Evolutionary conservation across 2,888 invertebrate species (phyloP).

Genomic region (Caenorhabditis panamensis): DNA sequence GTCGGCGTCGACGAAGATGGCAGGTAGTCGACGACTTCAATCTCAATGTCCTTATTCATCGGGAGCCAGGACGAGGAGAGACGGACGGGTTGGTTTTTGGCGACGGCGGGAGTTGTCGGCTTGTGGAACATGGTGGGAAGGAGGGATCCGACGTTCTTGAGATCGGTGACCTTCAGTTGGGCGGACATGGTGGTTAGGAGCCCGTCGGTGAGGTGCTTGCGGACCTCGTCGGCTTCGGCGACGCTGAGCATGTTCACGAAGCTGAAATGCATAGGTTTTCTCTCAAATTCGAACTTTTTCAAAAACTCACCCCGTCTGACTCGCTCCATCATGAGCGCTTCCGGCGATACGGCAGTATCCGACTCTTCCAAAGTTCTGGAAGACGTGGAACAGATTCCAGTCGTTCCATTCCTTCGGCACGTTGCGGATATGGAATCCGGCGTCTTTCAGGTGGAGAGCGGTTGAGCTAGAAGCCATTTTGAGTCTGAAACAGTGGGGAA

Average conservation of each 20-base stretch:
- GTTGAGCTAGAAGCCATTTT: conserved; percentile 58
- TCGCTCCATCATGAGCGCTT: conserved; percentile 23
- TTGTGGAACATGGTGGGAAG: conserved; percentile 4
- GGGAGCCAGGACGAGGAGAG: conserved; percentile 45
- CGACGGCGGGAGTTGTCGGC: neutral
- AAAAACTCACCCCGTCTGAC: conserved; percentile 36
- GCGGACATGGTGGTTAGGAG: conserved; percentile 2
- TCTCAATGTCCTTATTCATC: conserved; percentile 40
- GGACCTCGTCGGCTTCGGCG: conserved; percentile 42
- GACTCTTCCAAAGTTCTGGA: conserved; percentile 41
- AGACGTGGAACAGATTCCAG: conserved; percentile 56
- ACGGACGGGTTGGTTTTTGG: conserved; percentile 17
- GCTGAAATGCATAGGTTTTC: conserved; percentile 7
- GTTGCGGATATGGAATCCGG: conserved; percentile 54
- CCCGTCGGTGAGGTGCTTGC: conserved; percentile 37
- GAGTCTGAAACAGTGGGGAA: neutral
- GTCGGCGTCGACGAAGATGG: conserved; percentile 38
- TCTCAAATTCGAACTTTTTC: neutral
- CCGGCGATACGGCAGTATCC: conserved; percentile 53
- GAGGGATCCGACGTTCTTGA: conserved; percentile 15
- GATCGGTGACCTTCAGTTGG: conserved; percentile 45
- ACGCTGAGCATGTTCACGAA: conserved; percentile 56
- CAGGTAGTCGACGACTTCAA: conserved; percentile 55
- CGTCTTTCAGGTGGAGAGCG: conserved; percentile 45
- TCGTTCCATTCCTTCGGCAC: conserved; percentile 56